phyloP scores from a whole-genome alignment of 1,140 invertebrate genomes.

The Brachionus koreanus region DNA sequence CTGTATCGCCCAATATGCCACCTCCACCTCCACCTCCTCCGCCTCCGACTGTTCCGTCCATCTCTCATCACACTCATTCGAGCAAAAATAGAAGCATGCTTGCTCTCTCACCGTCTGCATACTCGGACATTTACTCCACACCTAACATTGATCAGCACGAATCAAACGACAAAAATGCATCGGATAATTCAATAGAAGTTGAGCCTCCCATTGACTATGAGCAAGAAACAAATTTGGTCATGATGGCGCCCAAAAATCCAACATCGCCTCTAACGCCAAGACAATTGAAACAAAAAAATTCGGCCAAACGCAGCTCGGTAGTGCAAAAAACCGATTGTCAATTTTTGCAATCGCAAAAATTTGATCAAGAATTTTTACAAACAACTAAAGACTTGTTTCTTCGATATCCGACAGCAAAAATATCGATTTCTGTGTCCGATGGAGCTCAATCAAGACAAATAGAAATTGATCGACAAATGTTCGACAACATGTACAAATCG shows the following conservation, averaged over 20 bases:
- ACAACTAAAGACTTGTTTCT: conserved; percentile 32
- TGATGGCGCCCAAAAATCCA: not conserved
- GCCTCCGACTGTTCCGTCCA: not conserved
- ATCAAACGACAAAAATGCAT: not conserved
- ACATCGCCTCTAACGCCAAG: conserved; percentile 6
- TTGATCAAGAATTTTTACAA: conserved; percentile 18
- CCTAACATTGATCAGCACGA: not conserved
- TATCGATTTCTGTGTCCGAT: conserved; percentile 17
- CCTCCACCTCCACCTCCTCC: not conserved
- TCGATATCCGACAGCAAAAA: conserved; percentile 16
- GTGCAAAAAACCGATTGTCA: not conserved
- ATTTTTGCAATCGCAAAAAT: conserved; percentile 27
- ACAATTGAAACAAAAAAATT: conserved; percentile 31
- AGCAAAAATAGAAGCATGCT: conserved; percentile 21
- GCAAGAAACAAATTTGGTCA: conserved; percentile 8
- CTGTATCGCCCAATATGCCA: conserved; percentile 9
- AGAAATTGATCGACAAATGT: conserved; percentile 29
- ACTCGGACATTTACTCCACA: not conserved
- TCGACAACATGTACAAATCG: conserved; percentile 26
- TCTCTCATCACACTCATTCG: not conserved
- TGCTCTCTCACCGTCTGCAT: not conserved
- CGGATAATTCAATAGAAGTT: not conserved
- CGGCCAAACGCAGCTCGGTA: conserved; percentile 24
- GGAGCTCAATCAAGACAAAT: not conserved
- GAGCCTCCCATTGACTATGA: conserved; percentile 10